phyloP scores from a whole-genome alignment of 2,888 invertebrate species.

The Noctuana brunneofusca region DNA sequence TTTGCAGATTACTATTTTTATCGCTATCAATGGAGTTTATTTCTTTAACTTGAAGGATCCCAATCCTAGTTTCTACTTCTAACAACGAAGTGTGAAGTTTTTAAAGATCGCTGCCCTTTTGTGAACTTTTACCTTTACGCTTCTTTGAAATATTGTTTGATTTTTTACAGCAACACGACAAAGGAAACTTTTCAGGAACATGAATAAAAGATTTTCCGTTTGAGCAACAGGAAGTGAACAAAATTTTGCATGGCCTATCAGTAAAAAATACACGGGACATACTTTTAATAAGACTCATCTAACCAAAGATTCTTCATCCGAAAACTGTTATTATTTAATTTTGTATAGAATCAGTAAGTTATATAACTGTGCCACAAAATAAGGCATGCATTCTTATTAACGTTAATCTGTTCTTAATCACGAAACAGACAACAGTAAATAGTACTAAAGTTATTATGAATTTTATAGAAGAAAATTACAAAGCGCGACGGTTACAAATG shows the following conservation, averaged over 20 bases:
- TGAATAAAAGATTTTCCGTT: slow-evolving; percentile 13
- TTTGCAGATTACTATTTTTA: neutral
- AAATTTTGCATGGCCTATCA: neutral
- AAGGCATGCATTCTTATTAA: no score
- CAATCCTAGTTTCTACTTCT: neutral
- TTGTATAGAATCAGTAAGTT: no score
- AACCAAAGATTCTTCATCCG: neutral
- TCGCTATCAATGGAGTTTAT: slow-evolving; percentile 2
- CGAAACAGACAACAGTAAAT: neutral
- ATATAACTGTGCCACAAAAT: no score
- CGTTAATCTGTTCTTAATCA: neutral
- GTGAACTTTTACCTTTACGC: slow-evolving; percentile 20
- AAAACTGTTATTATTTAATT: no score
- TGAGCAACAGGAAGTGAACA: neutral
- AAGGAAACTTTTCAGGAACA: slow-evolving; percentile 4
- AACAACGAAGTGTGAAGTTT: slow-evolving; percentile 12
- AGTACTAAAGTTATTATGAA: neutral
- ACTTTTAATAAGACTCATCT: neutral
- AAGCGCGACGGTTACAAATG: neutral
- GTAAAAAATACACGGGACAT: neutral
- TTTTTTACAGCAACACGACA: slow-evolving; percentile 11
- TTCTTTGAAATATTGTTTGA: slow-evolving; percentile 19
- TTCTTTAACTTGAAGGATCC: neutral
- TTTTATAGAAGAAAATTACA: neutral
- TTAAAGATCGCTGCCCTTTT: slow-evolving; percentile 9